These are phyloP conservation scores for Ennomos quercinarius DNA, from an alignment of 2,888 invertebrate species.

Conservation along the genomic window DNA sequence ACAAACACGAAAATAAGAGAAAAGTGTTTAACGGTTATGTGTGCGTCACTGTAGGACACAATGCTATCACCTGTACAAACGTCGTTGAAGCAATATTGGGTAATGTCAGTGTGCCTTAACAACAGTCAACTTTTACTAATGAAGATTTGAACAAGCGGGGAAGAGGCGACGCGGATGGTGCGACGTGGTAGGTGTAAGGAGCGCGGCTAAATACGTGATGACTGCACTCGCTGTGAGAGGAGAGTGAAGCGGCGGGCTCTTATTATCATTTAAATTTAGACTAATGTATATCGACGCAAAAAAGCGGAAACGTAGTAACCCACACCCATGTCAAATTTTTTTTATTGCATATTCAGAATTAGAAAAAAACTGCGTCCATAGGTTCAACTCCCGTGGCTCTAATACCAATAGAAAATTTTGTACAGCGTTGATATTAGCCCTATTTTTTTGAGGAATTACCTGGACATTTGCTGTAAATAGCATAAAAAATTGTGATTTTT, in stretches of 20 bases:
- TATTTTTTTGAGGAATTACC: too few species aligned
- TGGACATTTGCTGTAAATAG: too few species aligned
- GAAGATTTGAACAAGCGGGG: conserved; percentile 6
- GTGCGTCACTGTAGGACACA: conserved; percentile 18
- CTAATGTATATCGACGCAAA: too few species aligned
- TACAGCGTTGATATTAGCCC: too few species aligned
- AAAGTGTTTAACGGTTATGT: conserved; percentile 11
- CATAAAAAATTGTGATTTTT: too few species aligned
- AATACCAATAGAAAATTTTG: too few species aligned
- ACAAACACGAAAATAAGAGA: conserved; percentile 29
- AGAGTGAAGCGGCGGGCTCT: not conserved
- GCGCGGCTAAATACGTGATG: conserved; percentile 5
- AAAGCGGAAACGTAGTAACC: too few species aligned
- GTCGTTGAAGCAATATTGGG: conserved; percentile 12
- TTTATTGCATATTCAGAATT: too few species aligned
- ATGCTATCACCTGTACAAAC: conserved; percentile 22
- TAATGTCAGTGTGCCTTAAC: conserved; percentile 9
- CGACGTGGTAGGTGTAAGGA: conserved; percentile 5
- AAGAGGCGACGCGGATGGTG: not conserved
- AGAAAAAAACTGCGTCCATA: too few species aligned
- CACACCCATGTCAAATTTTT: too few species aligned
- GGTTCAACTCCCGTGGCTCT: too few species aligned
- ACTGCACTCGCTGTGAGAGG: conserved; percentile 3
- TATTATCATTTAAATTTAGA: not conserved
- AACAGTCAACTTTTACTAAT: conserved; percentile 5